Percentiles rank a stretch among this genome's conserved stretches.
Evolutionary conservation across 2,113 vertebrate genomes (phyloP).

Genomic region (Aegypius monachus): DNA sequence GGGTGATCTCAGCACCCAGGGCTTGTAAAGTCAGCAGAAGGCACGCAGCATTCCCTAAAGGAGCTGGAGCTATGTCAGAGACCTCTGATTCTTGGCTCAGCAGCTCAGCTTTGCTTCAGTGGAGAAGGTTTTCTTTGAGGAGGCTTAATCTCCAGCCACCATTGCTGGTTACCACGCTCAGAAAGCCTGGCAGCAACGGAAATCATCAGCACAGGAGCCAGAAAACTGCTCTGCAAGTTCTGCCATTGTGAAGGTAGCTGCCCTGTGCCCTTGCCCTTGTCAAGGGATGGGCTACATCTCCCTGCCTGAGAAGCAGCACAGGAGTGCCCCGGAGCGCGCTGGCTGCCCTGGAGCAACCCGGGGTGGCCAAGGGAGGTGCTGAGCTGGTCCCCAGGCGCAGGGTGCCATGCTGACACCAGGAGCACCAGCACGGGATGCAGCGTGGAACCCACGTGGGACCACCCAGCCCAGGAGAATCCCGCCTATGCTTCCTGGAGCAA

Average conservation of each 20-base stretch:
- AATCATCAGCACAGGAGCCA: not conserved
- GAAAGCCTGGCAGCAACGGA: not conserved
- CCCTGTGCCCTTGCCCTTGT: not conserved
- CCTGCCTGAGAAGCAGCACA: not conserved
- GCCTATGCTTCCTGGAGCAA: not conserved
- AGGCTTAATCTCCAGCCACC: not conserved
- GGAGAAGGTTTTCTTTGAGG: not conserved
- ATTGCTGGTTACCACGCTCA: too few relatives aligned
- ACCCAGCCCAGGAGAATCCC: not conserved
- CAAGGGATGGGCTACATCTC: not conserved
- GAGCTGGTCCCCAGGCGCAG: not conserved
- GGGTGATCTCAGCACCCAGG: not conserved
- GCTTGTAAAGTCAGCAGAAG: not conserved
- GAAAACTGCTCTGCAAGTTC: not conserved
- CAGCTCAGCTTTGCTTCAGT: not conserved
- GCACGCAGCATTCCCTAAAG: not conserved
- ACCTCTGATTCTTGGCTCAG: not conserved
- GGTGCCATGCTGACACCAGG: not conserved
- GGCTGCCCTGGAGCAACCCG: not conserved
- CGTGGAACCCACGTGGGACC: accelerated
- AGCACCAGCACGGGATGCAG: accelerated
- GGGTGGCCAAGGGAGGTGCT: too few relatives aligned
- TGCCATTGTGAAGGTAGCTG: not conserved
- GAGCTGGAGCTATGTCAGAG: not conserved
- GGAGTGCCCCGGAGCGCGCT: accelerated